Conservation (phyloP, 1,140 invertebrate genomes). For the Trissolcus basalis region DNA sequence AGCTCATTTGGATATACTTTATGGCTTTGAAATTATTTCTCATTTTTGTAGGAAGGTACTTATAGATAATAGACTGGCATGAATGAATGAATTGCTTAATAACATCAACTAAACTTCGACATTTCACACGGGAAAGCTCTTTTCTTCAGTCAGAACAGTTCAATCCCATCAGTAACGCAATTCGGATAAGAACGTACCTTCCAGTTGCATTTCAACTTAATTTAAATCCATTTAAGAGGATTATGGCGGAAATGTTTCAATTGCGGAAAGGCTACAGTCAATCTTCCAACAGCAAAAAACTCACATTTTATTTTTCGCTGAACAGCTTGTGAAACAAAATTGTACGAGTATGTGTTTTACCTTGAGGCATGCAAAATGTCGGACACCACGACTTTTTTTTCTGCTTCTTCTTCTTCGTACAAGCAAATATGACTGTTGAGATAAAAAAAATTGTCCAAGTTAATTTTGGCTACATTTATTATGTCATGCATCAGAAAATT, state of each 20-base stretch:
- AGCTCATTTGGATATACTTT: too few relatives aligned
- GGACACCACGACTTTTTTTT: too few relatives aligned
- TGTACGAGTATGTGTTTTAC: too few relatives aligned
- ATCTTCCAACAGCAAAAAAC: constrained; percentile 29
- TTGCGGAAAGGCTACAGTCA: constrained; percentile 52
- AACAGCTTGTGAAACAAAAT: too few relatives aligned
- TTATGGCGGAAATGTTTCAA: constrained; percentile 70
- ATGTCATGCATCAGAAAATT: too few relatives aligned
- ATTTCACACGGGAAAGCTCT: constrained; percentile 59
- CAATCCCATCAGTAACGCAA: constrained; percentile 50
- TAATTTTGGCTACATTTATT: too few relatives aligned
- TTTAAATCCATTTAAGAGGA: constrained; percentile 67
- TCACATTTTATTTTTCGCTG: too few relatives aligned
- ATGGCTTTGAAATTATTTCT: too few relatives aligned
- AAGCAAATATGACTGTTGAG: too few relatives aligned
- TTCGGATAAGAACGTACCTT: constrained; percentile 56
- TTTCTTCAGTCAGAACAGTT: constrained; percentile 55
- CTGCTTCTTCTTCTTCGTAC: too few relatives aligned
- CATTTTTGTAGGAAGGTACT: constrained; percentile 11
- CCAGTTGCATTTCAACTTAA: constrained; percentile 63
- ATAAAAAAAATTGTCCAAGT: too few relatives aligned
- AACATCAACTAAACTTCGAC: constrained; percentile 57
- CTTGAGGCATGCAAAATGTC: too few relatives aligned
- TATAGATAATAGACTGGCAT: constrained; percentile 45
- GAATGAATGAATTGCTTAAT: constrained; percentile 55